Evolutionary conservation across 2,888 invertebrate species (phyloP), one percentile per base, ranked within the genome.

Genomic region (Sturmia bella): DNA sequence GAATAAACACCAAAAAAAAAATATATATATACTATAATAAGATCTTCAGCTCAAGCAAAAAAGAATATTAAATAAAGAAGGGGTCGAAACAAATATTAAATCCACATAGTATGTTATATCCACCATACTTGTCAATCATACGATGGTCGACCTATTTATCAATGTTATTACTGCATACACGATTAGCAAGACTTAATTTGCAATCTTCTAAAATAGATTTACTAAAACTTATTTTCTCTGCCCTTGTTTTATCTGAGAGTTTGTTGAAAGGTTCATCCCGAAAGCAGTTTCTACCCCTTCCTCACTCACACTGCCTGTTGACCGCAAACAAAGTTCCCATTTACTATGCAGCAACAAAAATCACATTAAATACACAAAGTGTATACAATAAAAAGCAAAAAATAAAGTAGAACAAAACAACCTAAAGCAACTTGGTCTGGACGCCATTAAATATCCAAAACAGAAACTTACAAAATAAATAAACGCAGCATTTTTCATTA

Each of bases 271-370:
- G 9, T 32, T 32, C 7, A 5, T 32, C 32, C n/a, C n/a, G 12
- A 41, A 59, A 19, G 21, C 9, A 7, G 13, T 1, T n/a, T 7
- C 11, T 21, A 17, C 43, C 2, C 12, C 15, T 12, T 24, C 1
- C 15, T 6, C 17, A 21, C 56, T 12, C 17, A 13, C 7, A 13
- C 1, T 19, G 9, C 11, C 5, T 39, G 7, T 9, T 37, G 11
- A 32, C 19, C 11, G 19, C n/a, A 56, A 64, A 37, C 57, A 57
- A 11, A 66, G 41, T 43, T 27, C 45, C 19, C 39, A 68, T 68
- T 73, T 73, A 79, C 68, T 17, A 24, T 54, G 45, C 68, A 59
- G 52, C 12, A 57, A 4, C 21, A 64, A 54, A 74, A 73, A 56
- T 63, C 64, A 63, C 43, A 68, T 48, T 19, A 41, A 56, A 57